These are phyloP conservation scores for Achlya flavicornis DNA, from an alignment of 2,888 invertebrate genomes.

Conservation along the genomic window DNA sequence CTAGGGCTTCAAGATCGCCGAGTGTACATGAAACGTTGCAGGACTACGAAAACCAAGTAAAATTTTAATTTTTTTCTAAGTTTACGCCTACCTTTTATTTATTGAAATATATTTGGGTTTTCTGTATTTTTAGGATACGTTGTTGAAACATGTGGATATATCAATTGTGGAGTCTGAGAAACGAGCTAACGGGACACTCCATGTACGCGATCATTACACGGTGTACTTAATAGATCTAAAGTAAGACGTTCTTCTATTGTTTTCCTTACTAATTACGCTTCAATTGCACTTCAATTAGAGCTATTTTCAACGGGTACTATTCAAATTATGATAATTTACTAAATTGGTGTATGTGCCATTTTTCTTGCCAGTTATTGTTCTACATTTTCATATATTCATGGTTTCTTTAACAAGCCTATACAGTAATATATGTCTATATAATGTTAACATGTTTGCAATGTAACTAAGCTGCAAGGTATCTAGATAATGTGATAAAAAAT, in stretches of 20 bases:
- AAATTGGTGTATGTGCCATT: neutral
- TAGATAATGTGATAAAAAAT: too few species aligned
- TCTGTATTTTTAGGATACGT: slow-evolving; percentile 82
- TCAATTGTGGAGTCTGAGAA: slow-evolving; percentile 91
- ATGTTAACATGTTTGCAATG: too few species aligned
- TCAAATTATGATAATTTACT: neutral
- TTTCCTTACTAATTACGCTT: slow-evolving; percentile 48
- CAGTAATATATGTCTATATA: too few species aligned
- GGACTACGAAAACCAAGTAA: slow-evolving; percentile 71
- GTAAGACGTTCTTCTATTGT: slow-evolving; percentile 79
- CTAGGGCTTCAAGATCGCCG: slow-evolving; percentile 59
- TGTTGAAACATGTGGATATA: slow-evolving; percentile 89
- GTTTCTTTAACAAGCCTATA: too few species aligned
- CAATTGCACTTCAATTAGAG: slow-evolving; percentile 41
- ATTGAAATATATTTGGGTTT: slow-evolving; percentile 20
- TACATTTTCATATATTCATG: neutral
- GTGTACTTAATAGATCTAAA: slow-evolving; percentile 91
- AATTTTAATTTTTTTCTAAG: slow-evolving; percentile 14
- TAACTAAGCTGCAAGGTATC: too few species aligned
- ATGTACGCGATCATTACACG: slow-evolving; percentile 90
- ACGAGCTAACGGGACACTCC: slow-evolving; percentile 88
- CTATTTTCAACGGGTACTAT: slow-evolving; percentile 24
- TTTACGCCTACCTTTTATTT: slow-evolving; percentile 49
- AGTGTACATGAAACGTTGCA: slow-evolving; percentile 64
- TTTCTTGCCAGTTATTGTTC: neutral